Evolutionary conservation across 1,140 invertebrate species (phyloP), one percentile per base, ranked within the genome.

Genomic region (Hirudo medicinalis): DNA sequence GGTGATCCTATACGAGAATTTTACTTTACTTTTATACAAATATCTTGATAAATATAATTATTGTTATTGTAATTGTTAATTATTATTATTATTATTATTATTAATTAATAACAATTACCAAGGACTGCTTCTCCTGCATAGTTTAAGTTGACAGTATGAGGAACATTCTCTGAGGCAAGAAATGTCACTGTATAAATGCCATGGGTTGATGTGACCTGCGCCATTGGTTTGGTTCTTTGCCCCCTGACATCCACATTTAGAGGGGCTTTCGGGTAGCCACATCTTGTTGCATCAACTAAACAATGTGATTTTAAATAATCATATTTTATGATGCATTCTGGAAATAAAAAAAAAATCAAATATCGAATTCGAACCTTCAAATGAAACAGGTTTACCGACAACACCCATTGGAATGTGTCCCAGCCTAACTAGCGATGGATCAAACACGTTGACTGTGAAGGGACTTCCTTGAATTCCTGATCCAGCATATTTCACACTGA

Each of bases 391-490:
- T 72, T 81, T 81, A 36, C 80, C 76, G n/a, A 81, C 73, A 49
- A 77, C 75, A 19, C 75, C 77, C 22, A 88, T 88, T 49, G 76
- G 76, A 49, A 78, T 69, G 27, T 77, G 75, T 70, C 81, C 79
- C 32, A 87, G 75, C 17, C 76, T 76, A n/a, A 87, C 84, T 83
- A 89, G 89, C 74, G 86, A 87, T 9, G 91, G 87, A 83, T 98
- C 93, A 78, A 91, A 95, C 1, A 91, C 90, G 80, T 96, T 90
- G 77, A 92, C 94, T 70, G 86, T 89, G 82, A 92, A 97, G 13
- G 95, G 95, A 74, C 92, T 96, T 32, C 94, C 93, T 20, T 87
- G 85, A 27, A 97, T 87, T 19, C 89, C 88, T 78, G 92, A 91
- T 0, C 91, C 90, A 72, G 91, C 88, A 80, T 95, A 94, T 13